Conservation (phyloP, 2,797 vertebrate species). For the Girardinus metallicus region DNA sequence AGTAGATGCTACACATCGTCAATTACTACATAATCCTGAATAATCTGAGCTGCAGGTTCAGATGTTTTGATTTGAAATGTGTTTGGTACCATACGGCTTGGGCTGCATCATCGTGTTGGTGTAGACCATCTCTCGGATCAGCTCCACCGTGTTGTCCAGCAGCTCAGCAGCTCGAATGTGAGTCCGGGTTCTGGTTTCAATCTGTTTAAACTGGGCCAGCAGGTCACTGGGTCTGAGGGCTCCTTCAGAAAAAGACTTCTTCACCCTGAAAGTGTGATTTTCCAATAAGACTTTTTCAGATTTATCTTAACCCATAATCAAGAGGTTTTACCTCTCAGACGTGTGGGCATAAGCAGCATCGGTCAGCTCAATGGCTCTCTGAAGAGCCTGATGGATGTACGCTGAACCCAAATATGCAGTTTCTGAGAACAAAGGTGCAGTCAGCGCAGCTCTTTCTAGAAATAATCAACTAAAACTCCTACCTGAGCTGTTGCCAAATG, state of each 20-base stretch:
- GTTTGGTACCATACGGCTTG: slow-evolving; percentile 67
- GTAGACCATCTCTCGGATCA: slow-evolving; percentile 87
- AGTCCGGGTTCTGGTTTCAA: slow-evolving; percentile 72
- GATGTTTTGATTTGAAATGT: not conserved
- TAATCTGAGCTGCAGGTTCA: not conserved
- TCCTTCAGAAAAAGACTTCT: slow-evolving; percentile 75
- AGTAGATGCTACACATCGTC: not conserved
- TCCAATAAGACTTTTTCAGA: not conserved
- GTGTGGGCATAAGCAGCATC: slow-evolving; percentile 79
- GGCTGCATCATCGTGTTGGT: slow-evolving; percentile 78
- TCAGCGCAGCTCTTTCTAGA: not conserved
- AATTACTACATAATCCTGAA: not conserved
- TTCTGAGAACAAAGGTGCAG: slow-evolving; percentile 51
- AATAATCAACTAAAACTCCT: slow-evolving; percentile 31
- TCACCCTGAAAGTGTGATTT: slow-evolving; percentile 66
- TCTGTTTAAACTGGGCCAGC: slow-evolving; percentile 84
- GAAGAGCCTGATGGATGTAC: slow-evolving; percentile 78
- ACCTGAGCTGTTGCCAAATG: slow-evolving; percentile 73
- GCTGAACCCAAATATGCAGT: slow-evolving; percentile 66
- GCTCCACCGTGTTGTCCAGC: slow-evolving; percentile 84
- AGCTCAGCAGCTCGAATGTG: slow-evolving; percentile 82
- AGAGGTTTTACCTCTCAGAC: slow-evolving; percentile 73
- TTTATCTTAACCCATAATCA: not conserved
- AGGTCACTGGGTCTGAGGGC: slow-evolving; percentile 81
- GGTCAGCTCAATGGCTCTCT: slow-evolving; percentile 74